Evolutionary conservation across 1,140 invertebrate genomes (phyloP).

Genomic region (Solenopsis invicta): DNA sequence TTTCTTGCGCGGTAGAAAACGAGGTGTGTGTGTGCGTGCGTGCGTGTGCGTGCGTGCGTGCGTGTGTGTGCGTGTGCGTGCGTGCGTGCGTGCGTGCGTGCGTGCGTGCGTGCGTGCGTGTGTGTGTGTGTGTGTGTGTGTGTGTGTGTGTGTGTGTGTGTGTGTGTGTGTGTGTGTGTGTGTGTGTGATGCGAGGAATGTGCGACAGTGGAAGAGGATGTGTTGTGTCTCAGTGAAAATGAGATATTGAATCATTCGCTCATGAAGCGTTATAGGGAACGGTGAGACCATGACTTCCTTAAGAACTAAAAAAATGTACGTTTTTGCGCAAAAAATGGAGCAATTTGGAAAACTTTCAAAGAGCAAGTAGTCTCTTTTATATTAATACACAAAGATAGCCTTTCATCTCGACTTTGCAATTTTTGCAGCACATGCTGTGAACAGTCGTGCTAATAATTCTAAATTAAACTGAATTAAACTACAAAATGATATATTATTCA

Average conservation of each 20-base stretch:
- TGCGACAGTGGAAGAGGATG: slow-evolving; percentile 13
- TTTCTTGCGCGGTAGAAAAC: slow-evolving; percentile 51
- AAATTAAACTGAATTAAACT: not conserved
- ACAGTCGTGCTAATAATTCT: not conserved
- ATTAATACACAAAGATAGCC: not conserved
- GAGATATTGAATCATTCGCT: slow-evolving; percentile 9
- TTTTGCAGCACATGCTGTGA: not conserved
- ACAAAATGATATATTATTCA: not conserved
- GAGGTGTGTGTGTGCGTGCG: slow-evolving; percentile 24
- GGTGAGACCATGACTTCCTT: not conserved
- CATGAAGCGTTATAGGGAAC: not conserved
- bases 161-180: no score
- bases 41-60: no score
- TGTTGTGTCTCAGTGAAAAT: not conserved
- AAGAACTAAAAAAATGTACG: not conserved
- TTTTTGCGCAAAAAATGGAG: not conserved
- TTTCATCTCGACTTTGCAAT: not conserved
- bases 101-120: no score
- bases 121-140: no score
- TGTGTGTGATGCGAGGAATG: slow-evolving; percentile 42
- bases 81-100: no score
- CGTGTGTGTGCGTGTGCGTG: no score
- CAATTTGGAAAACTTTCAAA: not conserved
- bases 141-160: no score
- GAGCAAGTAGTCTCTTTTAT: not conserved